phyloP scores from a whole-genome alignment of 2,888 invertebrate species.

The Unio pictorum region DNA sequence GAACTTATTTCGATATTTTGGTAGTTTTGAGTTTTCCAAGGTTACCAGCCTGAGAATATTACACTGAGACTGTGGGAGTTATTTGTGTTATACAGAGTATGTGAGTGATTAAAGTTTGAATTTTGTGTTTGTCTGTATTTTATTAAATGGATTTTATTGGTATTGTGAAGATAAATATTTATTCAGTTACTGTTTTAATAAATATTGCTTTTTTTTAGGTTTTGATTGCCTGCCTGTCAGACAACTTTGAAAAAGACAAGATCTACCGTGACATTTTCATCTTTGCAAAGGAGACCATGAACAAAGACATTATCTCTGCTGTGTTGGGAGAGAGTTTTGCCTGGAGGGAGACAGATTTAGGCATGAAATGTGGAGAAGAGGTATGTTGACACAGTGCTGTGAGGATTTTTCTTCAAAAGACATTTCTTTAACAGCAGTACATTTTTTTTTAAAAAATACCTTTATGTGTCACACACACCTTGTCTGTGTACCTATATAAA shows the following conservation, averaged over 20 bases:
- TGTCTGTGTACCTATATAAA: no score
- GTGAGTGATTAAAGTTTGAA: not conserved
- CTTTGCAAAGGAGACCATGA: conserved; percentile 58
- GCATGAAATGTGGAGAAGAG: conserved; percentile 60
- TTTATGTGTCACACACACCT: no score
- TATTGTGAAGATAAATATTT: no score
- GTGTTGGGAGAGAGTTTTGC: conserved; percentile 51
- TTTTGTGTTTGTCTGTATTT: not conserved
- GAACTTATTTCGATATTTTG: not conserved
- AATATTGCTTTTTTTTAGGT: conserved; percentile 34
- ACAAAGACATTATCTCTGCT: conserved; percentile 55
- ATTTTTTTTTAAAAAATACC: no score
- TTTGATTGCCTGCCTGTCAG: conserved; percentile 59
- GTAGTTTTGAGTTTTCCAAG: not conserved
- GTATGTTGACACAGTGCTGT: conserved; percentile 17
- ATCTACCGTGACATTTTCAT: conserved; percentile 56
- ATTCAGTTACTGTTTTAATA: not conserved
- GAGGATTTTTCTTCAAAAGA: no score
- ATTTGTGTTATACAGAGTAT: not conserved
- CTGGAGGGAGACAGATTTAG: conserved; percentile 61
- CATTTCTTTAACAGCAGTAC: no score
- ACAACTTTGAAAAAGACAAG: conserved; percentile 62
- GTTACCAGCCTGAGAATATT: no score
- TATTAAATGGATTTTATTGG: no score
- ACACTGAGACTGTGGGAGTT: not conserved